phyloP scores from a whole-genome alignment of 1,140 invertebrate species.

The Zaprionus davidi region DNA sequence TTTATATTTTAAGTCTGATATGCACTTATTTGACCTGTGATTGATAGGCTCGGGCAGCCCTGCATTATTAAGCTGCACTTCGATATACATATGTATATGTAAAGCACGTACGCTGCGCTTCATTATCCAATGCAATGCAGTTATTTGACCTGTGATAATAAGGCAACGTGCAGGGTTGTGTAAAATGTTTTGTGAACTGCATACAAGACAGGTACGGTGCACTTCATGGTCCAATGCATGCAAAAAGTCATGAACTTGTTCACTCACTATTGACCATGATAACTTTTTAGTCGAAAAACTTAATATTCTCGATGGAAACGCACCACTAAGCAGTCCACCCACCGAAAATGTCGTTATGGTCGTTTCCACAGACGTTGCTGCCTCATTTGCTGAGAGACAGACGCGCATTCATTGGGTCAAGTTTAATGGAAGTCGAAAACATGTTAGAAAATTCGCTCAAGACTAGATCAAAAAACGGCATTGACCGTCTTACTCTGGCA shows the following conservation, averaged over 20 bases:
- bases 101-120: neutral
- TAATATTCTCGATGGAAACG: slow-evolving; percentile 8
- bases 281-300: slow-evolving; percentile 1
- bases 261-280: slow-evolving; percentile 16
- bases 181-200: neutral
- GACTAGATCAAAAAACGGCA: slow-evolving; percentile 83
- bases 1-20: neutral
- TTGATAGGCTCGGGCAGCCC: too few relatives aligned
- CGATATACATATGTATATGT: neutral
- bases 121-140: slow-evolving; percentile 12
- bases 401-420: slow-evolving; percentile 67
- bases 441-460: slow-evolving; percentile 65
- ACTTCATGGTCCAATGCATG: slow-evolving; percentile 24
- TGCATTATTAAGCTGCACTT: neutral
- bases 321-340: slow-evolving; percentile 25
- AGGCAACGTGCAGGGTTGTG: too few relatives aligned
- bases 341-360: slow-evolving; percentile 17
- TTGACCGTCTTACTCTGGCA: slow-evolving; percentile 73
- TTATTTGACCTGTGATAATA: neutral
- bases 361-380: slow-evolving; percentile 7
- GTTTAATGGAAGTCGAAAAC: slow-evolving; percentile 56
- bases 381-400: neutral
- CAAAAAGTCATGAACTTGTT: neutral
- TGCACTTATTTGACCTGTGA: neutral
- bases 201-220: neutral